phyloP scores from a whole-genome alignment of 2,888 invertebrate species.

The Tenthredo amoena region DNA sequence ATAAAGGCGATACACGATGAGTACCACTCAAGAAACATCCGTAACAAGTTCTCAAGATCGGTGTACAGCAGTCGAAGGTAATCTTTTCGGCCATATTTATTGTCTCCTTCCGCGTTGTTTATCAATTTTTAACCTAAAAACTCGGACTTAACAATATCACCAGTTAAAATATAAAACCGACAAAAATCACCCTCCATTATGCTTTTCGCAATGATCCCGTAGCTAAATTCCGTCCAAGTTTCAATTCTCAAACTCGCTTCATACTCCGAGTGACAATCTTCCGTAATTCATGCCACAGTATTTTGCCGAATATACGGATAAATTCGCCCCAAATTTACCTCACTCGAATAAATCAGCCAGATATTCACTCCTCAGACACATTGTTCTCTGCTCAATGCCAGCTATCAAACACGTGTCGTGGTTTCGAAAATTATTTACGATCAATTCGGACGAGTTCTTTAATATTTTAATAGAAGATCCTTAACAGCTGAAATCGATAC shows the following conservation, averaged over 20 bases:
- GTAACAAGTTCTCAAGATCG: conserved; percentile 36
- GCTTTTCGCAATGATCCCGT: background rate
- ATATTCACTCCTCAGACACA: background rate
- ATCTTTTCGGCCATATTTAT: conserved; percentile 45
- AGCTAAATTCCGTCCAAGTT: background rate
- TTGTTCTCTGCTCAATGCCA: background rate
- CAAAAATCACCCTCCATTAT: background rate
- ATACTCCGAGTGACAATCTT: background rate
- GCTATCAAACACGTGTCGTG: background rate
- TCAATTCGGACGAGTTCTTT: background rate
- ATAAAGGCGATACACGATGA: conserved; percentile 39
- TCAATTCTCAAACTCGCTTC: background rate
- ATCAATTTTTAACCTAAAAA: conserved; percentile 57
- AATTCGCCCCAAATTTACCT: background rate
- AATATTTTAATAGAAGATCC: conserved; percentile 6
- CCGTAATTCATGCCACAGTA: background rate
- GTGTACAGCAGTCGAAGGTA: conserved; percentile 45
- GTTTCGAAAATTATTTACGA: background rate
- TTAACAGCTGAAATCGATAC: background rate
- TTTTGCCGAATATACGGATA: background rate
- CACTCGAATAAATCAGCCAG: background rate
- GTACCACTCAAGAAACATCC: conserved; percentile 48
- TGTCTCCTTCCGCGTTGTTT: conserved; percentile 58
- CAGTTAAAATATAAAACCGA: background rate
- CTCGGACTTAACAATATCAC: background rate